These are phyloP conservation scores for Sturnira hondurensis DNA, from an alignment of 2,113 vertebrate genomes.

Conservation along the genomic window DNA sequence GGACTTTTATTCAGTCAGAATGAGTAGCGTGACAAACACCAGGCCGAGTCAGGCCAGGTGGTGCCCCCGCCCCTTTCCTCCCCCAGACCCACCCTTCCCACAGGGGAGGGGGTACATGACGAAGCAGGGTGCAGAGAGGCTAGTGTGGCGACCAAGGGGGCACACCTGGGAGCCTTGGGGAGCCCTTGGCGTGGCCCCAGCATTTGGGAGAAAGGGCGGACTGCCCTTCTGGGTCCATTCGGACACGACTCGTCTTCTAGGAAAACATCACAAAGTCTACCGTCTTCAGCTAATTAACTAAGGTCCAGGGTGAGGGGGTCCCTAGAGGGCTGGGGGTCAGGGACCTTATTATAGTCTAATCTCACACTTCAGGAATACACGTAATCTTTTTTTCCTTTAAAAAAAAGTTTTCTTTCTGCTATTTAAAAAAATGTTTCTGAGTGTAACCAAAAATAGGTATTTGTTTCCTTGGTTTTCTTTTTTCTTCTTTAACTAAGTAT, in stretches of 20 bases:
- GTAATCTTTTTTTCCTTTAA: constrained; percentile 2
- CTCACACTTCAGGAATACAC: constrained; percentile 59
- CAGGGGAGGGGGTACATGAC: background rate
- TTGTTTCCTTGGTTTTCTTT: constrained; percentile 53
- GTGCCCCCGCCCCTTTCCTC: background rate
- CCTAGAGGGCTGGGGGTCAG: background rate
- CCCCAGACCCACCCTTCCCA: background rate
- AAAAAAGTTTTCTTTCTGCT: constrained; percentile 56
- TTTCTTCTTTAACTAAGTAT: constrained; percentile 49
- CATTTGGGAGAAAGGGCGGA: background rate
- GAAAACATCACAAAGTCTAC: constrained; percentile 40
- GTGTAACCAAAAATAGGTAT: constrained; percentile 73
- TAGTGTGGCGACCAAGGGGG: background rate
- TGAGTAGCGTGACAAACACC: constrained; percentile 33
- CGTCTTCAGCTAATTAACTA: constrained; percentile 54
- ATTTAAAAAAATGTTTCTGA: constrained; percentile 71
- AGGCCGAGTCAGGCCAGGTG: background rate
- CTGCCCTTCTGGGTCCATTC: background rate
- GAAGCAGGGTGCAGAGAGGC: background rate
- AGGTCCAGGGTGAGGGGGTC: background rate
- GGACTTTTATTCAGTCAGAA: constrained; percentile 73
- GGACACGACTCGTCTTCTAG: background rate
- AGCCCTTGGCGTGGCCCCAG: background rate
- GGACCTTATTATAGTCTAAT: constrained; percentile 41
- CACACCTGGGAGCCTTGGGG: background rate